Percentiles rank a stretch among this genome's conserved stretches.
Conservation (phyloP, 2,797 vertebrate genomes). For the Benthosema pterotum region DNA sequence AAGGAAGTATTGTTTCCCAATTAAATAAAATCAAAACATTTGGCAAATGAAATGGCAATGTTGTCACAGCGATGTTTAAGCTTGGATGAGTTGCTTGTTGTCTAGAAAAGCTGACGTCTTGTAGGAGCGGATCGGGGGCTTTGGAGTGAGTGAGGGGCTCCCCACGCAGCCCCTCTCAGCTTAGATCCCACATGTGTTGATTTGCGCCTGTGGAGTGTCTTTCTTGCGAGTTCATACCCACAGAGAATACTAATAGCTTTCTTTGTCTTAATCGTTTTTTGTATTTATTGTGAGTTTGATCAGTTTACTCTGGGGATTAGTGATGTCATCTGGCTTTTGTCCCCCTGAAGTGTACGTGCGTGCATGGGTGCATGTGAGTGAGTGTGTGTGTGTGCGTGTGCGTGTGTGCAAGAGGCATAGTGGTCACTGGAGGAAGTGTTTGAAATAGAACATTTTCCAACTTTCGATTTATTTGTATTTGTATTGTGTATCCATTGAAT, state of each 20-base stretch:
- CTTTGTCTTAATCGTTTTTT: slow-evolving; percentile 42
- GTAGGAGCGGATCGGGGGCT: slow-evolving; percentile 8
- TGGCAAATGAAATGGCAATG: neutral
- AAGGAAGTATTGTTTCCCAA: neutral
- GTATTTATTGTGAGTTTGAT: slow-evolving; percentile 18
- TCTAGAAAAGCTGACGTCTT: slow-evolving; percentile 12
- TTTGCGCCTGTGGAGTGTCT: slow-evolving; percentile 33
- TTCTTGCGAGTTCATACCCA: slow-evolving; percentile 33
- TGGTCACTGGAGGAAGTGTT: no score
- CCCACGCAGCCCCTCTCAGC: slow-evolving; percentile 11
- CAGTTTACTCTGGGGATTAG: slow-evolving; percentile 43
- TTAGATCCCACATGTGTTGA: slow-evolving; percentile 28
- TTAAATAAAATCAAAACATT: neutral
- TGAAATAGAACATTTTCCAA: no score
- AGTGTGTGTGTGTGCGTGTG: no score
- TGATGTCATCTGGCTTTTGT: slow-evolving; percentile 39
- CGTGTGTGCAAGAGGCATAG: neutral
- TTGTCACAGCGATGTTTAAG: slow-evolving; percentile 2
- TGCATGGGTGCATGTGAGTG: neutral
- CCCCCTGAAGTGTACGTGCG: slow-evolving; percentile 5
- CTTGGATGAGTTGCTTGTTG: slow-evolving; percentile 10
- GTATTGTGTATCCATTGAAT: no score
- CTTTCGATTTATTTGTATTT: no score
- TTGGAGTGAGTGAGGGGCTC: slow-evolving; percentile 12
- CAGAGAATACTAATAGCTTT: slow-evolving; percentile 64